Base-by-base conservation (phyloP, 2,888 invertebrate genomes). In the Pantelozetes paolii region DNA sequence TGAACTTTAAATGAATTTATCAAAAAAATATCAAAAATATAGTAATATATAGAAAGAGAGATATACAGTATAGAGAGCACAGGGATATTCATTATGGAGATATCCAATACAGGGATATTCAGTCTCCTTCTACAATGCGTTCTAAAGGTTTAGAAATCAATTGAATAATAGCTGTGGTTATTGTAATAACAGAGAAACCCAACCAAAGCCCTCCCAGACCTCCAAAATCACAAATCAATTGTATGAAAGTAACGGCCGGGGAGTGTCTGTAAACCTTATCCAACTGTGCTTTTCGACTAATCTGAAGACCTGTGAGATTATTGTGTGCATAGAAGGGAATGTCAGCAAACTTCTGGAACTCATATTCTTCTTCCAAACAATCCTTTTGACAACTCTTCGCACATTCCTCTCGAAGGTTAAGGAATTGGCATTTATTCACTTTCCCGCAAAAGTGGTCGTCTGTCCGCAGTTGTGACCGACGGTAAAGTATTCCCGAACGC, bases 191-290 rank as follows among this genome's bases (percentile, higher is more conserved):
- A n/a, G 74, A 74, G 42, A 74, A 74, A 15, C 74, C 74, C 8
- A 74, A n/a, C 74, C 74, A 74, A 15, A 74, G 54, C 0, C 74
- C 74, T 20, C 74, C 74, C 15, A 74, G 32, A 40, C 74, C 74
- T 18, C 74, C 74, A 36, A 74, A 71, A 23, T 74, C 74, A 30
- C 71, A 74, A 23, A 74, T 71, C 6, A 74, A 20, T 23, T 74
- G 70, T 36, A 74, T 71, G n/a, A 59, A 70, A n/a, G 74, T 71
- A 6, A 71, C 54, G 8, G 70, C 50, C 5, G 74, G 74, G 11
- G 74, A 74, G 30, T 74, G 74, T 5, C 70, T 1, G 54, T 71
- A 71, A n/a, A 74, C 74, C 8, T 13, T 20, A 20, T 74, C 74
- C 1, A 54, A 26, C 1, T 40, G 30, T 18, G 74, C 70, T 30